Base-by-base conservation (phyloP, 92 coral and sea anemone genomes). In the Montipora capitata region DNA sequence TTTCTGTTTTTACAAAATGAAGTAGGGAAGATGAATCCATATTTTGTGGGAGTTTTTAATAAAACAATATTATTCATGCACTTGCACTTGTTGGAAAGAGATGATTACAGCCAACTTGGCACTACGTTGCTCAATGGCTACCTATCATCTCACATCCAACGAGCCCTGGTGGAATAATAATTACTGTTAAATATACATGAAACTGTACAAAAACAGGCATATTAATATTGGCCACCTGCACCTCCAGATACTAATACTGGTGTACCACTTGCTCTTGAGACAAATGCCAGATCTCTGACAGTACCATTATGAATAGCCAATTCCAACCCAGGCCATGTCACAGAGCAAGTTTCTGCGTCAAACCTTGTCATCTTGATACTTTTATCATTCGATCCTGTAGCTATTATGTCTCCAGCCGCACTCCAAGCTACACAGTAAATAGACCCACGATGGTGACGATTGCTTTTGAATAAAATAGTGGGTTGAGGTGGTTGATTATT, bases 351-450 rank as follows among this genome's bases (percentile, higher is more conserved):
- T 41, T 89, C 99, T 20, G 92, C 94, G 73, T 94, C 96, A 96
- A 98, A 98, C 42, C 85, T 86, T 39, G 89, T 58, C 78, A 98
- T 83, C 86, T 98, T 98, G 70, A 98, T 96, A 79, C 96, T 83
- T 82, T 98, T 98, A 76, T 98, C 99, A 82, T 98, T 98, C 0
- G 99, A 98, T 14, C 99, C 99, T 44, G 98, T 98, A 44, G 99
- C 99, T 61, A 98, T 86, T 78, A 96, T 67, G 40, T 96, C 95
- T 7, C 98, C 99, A 76, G 86, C 71, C 17, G 79, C 69, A 72
- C 88, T 98, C 98, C 98, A 98, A 12, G 99, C 99, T 9, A 94
- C 83, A 40, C 99, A 98, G 88, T 98, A 98, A 20, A 98, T 96
- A n/a, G 99, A 98, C 17, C 99, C 99, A 48, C 91, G 91, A 91